These are phyloP conservation scores for Cerceris ruficornis DNA, from an alignment of 2,888 invertebrate genomes.

Conservation along the genomic window DNA sequence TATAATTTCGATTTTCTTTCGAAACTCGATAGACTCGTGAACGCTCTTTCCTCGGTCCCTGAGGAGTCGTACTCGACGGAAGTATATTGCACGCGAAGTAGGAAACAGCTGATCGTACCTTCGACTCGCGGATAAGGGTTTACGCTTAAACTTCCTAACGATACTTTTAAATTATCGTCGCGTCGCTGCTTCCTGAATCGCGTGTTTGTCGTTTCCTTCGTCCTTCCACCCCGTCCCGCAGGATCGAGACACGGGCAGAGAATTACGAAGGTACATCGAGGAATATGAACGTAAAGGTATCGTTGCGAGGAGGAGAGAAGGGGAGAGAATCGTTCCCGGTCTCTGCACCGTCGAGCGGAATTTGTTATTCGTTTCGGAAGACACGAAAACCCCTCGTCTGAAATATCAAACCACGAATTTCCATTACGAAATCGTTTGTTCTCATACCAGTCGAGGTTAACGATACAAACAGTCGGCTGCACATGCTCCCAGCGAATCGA, in stretches of 20 bases:
- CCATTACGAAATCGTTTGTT: constrained; percentile 66
- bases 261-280: too few relatives aligned
- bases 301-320: too few relatives aligned
- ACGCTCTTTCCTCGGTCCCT: neutral
- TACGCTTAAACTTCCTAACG: constrained; percentile 41
- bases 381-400: constrained; percentile 11
- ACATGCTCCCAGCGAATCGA: constrained; percentile 56
- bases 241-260: too few relatives aligned
- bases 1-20: constrained; percentile 56
- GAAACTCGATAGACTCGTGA: constrained; percentile 38
- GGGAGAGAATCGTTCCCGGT: too few relatives aligned
- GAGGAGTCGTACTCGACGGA: constrained; percentile 4
- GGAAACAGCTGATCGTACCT: constrained; percentile 27
- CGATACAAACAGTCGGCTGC: constrained; percentile 51
- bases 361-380: neutral
- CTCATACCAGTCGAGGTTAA: constrained; percentile 49
- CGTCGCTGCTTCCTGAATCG: neutral
- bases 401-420: constrained; percentile 62
- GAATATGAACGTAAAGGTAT: too few relatives aligned
- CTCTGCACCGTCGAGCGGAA: neutral
- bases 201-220: neutral
- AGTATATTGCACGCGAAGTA: constrained; percentile 1
- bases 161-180: constrained; percentile 40
- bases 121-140: constrained; percentile 35
- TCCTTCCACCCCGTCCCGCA: neutral